These are phyloP conservation scores for Galeopterus variegatus DNA, from an alignment of 2,113 vertebrate species.

Conservation along the genomic window DNA sequence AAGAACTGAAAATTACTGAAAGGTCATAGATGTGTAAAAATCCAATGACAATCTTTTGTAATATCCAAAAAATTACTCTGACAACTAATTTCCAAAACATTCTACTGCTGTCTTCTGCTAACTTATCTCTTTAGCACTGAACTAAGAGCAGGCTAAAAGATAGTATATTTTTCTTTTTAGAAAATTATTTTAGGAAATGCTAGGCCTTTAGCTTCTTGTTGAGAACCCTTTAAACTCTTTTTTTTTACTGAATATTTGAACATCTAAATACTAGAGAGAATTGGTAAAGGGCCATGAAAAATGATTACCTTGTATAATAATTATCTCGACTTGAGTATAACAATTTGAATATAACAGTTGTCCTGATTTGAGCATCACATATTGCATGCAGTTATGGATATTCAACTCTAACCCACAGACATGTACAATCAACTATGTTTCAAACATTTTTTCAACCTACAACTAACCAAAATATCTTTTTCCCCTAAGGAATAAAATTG, in stretches of 20 bases:
- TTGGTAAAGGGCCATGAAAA: too few relatives aligned
- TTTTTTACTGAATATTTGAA: slow-evolving; percentile 9
- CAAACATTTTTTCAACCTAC: neutral
- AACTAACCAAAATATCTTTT: neutral
- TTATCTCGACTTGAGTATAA: too few relatives aligned
- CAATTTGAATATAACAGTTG: too few relatives aligned
- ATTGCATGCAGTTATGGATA: too few relatives aligned
- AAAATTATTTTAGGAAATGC: neutral
- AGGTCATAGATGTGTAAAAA: slow-evolving; percentile 59
- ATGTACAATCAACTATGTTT: too few relatives aligned
- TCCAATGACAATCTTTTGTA: slow-evolving; percentile 11
- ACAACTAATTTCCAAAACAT: slow-evolving; percentile 29
- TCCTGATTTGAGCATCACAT: too few relatives aligned
- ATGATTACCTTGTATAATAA: too few relatives aligned
- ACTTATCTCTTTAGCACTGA: neutral
- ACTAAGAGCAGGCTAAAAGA: slow-evolving; percentile 20
- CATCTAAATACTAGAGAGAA: slow-evolving; percentile 2
- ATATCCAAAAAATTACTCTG: neutral
- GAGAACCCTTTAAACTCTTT: neutral
- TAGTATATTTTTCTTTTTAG: neutral
- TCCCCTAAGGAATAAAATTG: neutral
- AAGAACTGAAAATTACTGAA: slow-evolving; percentile 66
- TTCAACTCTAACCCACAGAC: too few relatives aligned
- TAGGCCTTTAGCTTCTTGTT: neutral
- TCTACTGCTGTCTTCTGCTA: neutral